Percentiles rank a stretch among this genome's conserved stretches.
Conservation (phyloP, 2,797 vertebrate genomes). For the Halcyon smyrnensis region DNA sequence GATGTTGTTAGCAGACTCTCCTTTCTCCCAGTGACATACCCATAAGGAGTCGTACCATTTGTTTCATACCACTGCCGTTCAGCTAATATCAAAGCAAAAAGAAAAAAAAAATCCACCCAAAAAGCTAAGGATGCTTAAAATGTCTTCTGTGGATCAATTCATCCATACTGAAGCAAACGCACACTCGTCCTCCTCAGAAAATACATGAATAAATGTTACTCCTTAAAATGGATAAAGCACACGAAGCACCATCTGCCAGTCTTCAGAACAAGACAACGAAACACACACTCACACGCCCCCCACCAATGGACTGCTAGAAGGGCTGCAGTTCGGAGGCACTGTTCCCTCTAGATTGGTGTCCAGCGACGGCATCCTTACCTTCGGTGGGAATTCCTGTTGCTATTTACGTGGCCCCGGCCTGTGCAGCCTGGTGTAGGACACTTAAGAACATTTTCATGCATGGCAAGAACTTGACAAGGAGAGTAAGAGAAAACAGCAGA, state of each 20-base stretch:
- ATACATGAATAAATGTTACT: conserved; percentile 54
- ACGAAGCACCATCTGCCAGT: conserved; percentile 70
- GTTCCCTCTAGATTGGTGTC: conserved; percentile 39
- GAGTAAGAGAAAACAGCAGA: conserved; percentile 87
- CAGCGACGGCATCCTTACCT: conserved; percentile 87
- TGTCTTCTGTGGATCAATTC: conserved; percentile 5
- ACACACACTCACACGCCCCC: conserved; percentile 33
- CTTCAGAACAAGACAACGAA: conserved; percentile 54
- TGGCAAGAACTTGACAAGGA: conserved; percentile 97
- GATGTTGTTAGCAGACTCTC: neutral
- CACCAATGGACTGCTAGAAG: conserved; percentile 40
- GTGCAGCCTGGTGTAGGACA: conserved; percentile 99
- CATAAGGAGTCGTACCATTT: neutral
- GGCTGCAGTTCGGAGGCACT: conserved; percentile 61
- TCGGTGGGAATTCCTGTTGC: conserved; percentile 99
- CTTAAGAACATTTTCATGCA: conserved; percentile 99
- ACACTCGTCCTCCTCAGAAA: neutral
- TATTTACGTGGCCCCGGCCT: conserved; percentile 99
- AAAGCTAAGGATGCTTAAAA: conserved; percentile 39
- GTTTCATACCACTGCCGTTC: neutral
- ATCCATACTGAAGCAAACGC: conserved; percentile 15
- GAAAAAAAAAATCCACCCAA: neutral
- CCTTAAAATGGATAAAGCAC: conserved; percentile 69
- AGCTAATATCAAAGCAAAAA: neutral
- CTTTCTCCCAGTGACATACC: neutral